Base-by-base conservation (phyloP, 1,140 invertebrate species). In the Drosophila bocki region DNA sequence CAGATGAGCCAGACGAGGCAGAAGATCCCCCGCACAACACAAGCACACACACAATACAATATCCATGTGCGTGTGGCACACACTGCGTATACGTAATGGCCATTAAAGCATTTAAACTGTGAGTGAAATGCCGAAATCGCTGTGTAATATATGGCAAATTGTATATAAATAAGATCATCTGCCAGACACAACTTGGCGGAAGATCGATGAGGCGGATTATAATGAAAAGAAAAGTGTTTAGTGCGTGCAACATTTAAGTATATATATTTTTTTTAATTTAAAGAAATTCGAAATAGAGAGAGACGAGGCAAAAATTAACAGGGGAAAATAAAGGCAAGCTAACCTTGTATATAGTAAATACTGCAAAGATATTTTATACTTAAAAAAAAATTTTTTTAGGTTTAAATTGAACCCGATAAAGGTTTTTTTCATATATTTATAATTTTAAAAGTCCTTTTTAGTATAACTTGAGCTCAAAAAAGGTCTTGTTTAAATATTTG, bases 71-170 rank as follows among this genome's bases (percentile, higher is more conserved):
- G 53, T 32, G 35, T 58, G 61, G 65, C 65, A 63, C 67, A 82
- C 82, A 59, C 33, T 68, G 65, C 82, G 78, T 82, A 82, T 86
- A 67, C 70, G 79, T 64, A 86, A 82, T 82, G 64, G 48, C 54
- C 78, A 61, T 75, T 63, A 80, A 44, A 17, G 47, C 68, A 39
- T 61, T 71, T 72, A 71, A 72, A 71, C 69, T 71, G 69, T 37
- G 69, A 72, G 69, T 59, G 69, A 72, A 59, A 72, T 72, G 67
- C 69, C 69, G 51, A 59, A 72, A 71, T 72, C 29, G 65, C 37
- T 72, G 11, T 72, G 51, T 48, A 72, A 72, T 71, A 42, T 71
- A 70, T 69, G 51, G 69, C 42, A 48, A 50, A 72, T 71, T 71
- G 53, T 71, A 58, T 72, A 42, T 48, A 35, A 71, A 59, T 59